phyloP scores from a whole-genome alignment of 2,888 invertebrate species.

The Cephus runcator region DNA sequence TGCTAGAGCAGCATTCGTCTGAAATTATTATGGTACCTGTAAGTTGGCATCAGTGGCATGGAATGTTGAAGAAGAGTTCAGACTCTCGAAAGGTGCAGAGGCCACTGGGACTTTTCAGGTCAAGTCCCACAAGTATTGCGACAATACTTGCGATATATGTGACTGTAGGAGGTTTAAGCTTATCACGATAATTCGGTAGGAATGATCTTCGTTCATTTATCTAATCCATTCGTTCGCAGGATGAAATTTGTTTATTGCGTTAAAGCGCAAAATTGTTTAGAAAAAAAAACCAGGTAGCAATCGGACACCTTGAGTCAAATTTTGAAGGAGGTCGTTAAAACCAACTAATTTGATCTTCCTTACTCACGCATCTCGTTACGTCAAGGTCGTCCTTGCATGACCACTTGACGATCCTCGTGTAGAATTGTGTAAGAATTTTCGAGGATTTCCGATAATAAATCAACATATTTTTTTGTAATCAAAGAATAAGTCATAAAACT shows the following conservation, averaged over 20 bases:
- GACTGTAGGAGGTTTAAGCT: not conserved
- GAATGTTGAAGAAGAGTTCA: not conserved
- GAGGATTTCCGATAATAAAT: not conserved
- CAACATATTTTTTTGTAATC: not conserved
- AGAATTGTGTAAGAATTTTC: not conserved
- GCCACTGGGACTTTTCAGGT: constrained; percentile 27
- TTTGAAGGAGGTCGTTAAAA: not conserved
- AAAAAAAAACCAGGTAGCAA: not conserved
- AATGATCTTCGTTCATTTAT: not conserved
- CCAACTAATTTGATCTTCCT: not conserved
- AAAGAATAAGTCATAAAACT: not conserved
- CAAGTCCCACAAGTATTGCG: constrained; percentile 4
- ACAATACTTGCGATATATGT: not conserved
- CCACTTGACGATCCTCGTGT: not conserved
- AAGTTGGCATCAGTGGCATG: not conserved
- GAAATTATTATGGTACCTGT: not conserved
- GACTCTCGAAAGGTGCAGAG: constrained; percentile 14
- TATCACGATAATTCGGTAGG: not conserved
- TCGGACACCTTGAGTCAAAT: not conserved
- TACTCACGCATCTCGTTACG: not conserved
- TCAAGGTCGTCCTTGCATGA: not conserved
- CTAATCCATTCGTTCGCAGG: not conserved
- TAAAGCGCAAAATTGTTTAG: not conserved
- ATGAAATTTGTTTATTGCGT: not conserved
- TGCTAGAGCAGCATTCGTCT: not conserved